These are phyloP conservation scores for Macrosoma leucophasiata DNA, from an alignment of 2,888 invertebrate genomes.

Conservation along the genomic window DNA sequence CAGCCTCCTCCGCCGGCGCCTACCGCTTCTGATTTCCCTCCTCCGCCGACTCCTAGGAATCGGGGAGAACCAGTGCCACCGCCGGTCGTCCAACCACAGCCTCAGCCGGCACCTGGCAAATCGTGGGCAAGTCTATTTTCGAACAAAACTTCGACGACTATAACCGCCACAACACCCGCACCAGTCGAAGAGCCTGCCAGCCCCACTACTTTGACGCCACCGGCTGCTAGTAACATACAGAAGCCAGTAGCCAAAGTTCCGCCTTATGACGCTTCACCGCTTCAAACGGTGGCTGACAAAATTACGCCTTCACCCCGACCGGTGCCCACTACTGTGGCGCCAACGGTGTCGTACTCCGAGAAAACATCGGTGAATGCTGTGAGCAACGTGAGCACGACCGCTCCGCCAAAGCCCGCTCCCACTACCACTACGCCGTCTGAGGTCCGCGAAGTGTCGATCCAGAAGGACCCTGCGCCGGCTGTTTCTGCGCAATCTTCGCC, in stretches of 20 bases:
- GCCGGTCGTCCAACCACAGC: constrained; percentile 47
- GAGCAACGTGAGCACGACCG: constrained; percentile 34
- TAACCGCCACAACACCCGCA: constrained; percentile 29
- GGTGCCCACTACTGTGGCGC: constrained; percentile 25
- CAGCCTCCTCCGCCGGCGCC: constrained; percentile 64
- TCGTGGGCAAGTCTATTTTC: constrained; percentile 83
- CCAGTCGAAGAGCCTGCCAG: constrained; percentile 48
- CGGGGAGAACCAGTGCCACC: constrained; percentile 50
- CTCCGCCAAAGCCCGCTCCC: constrained; percentile 31
- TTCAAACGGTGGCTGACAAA: constrained; percentile 47
- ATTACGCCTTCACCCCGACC: constrained; percentile 34
- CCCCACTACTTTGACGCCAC: constrained; percentile 42
- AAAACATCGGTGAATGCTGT: constrained; percentile 54
- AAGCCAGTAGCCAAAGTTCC: constrained; percentile 78
- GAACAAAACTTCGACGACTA: constrained; percentile 40
- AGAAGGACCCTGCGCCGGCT: constrained; percentile 49
- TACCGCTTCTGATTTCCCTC: constrained; percentile 71
- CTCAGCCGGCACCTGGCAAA: constrained; percentile 62
- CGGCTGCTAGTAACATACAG: constrained; percentile 46
- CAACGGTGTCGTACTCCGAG: constrained; percentile 50
- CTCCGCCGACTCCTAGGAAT: constrained; percentile 63
- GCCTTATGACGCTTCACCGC: constrained; percentile 73
- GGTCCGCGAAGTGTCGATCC: constrained; percentile 35
- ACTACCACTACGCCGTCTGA: constrained; percentile 30
- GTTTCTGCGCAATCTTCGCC: constrained; percentile 62